Evolutionary conservation across 2,888 invertebrate species (phyloP).

Genomic region (Xylota sylvarum): DNA sequence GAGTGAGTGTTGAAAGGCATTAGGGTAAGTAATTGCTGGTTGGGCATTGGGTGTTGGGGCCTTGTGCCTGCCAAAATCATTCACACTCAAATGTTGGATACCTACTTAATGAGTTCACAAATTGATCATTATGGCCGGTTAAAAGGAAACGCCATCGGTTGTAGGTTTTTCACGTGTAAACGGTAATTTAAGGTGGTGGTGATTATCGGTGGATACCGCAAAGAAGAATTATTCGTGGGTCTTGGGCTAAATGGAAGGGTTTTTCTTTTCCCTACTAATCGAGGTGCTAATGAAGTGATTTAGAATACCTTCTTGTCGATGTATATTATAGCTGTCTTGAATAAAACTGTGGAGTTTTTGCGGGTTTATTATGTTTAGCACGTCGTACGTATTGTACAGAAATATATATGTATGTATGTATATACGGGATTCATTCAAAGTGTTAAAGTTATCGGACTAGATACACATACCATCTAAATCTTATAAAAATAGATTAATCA

Average conservation of each 20-base stretch:
- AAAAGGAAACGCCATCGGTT: slow-evolving; percentile 13
- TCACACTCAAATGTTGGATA: slow-evolving; percentile 33
- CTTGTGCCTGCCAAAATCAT: slow-evolving; percentile 32
- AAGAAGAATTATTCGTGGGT: slow-evolving; percentile 10
- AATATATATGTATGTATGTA: neutral
- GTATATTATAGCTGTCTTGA: neutral
- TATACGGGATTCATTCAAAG: neutral
- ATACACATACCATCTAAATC: too few relatives aligned
- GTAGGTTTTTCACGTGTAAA: slow-evolving; percentile 42
- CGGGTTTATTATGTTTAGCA: neutral
- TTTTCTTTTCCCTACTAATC: slow-evolving; percentile 41
- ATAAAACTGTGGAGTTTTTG: neutral
- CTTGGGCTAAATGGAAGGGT: slow-evolving; percentile 30
- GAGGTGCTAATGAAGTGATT: slow-evolving; percentile 26
- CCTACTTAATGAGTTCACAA: slow-evolving; percentile 69
- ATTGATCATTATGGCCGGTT: slow-evolving; percentile 61
- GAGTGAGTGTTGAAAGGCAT: slow-evolving; percentile 51
- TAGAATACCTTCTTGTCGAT: too few relatives aligned
- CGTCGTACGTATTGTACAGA: too few relatives aligned
- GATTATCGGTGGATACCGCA: slow-evolving; percentile 37
- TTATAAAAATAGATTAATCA: too few relatives aligned
- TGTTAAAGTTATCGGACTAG: neutral
- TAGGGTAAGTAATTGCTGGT: slow-evolving; percentile 52
- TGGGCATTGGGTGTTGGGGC: slow-evolving; percentile 17
- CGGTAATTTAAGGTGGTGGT: slow-evolving; percentile 30